These are phyloP conservation scores for Patella pellucida DNA, from an alignment of 2,888 invertebrate genomes.

Conservation along the genomic window DNA sequence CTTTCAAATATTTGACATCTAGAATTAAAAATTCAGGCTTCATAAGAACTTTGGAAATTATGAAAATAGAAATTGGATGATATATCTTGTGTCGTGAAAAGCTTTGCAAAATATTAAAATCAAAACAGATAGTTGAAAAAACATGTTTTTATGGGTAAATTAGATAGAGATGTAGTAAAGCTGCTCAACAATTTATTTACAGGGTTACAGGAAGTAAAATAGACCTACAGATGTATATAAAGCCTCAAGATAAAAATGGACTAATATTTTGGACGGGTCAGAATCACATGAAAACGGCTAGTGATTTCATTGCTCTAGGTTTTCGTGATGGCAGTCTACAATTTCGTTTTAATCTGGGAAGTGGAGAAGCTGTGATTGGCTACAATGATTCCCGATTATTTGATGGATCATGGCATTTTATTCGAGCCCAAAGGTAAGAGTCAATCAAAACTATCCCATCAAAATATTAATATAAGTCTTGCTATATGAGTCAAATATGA, in stretches of 20 bases:
- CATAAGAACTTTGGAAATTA: too few relatives aligned
- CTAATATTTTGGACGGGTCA: slow-evolving; percentile 88
- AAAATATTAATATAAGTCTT: too few relatives aligned
- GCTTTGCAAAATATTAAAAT: too few relatives aligned
- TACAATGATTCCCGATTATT: slow-evolving; percentile 89
- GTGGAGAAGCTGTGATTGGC: slow-evolving; percentile 86
- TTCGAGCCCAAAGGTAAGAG: slow-evolving; percentile 80
- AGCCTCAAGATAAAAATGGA: slow-evolving; percentile 80
- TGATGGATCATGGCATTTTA: slow-evolving; percentile 89
- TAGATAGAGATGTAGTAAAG: background rate
- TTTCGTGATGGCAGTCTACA: slow-evolving; percentile 83
- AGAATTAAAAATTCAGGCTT: too few relatives aligned
- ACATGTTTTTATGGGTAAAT: background rate
- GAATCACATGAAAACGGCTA: slow-evolving; percentile 75
- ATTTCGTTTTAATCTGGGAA: slow-evolving; percentile 86
- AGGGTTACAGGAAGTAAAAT: slow-evolving; percentile 87
- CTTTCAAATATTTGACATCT: too few relatives aligned
- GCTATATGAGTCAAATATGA: too few relatives aligned
- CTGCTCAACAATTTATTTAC: background rate
- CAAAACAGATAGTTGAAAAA: too few relatives aligned
- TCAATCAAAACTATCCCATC: background rate
- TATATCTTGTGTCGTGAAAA: too few relatives aligned
- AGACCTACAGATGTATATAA: slow-evolving; percentile 89
- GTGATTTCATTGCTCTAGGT: slow-evolving; percentile 88
- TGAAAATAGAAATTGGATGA: too few relatives aligned